A percentile compares a stretch with the other conserved stretches of the same genome.
phyloP scores from a whole-genome alignment of 2,113 vertebrate genomes.

The Myiopsitta monachus region DNA sequence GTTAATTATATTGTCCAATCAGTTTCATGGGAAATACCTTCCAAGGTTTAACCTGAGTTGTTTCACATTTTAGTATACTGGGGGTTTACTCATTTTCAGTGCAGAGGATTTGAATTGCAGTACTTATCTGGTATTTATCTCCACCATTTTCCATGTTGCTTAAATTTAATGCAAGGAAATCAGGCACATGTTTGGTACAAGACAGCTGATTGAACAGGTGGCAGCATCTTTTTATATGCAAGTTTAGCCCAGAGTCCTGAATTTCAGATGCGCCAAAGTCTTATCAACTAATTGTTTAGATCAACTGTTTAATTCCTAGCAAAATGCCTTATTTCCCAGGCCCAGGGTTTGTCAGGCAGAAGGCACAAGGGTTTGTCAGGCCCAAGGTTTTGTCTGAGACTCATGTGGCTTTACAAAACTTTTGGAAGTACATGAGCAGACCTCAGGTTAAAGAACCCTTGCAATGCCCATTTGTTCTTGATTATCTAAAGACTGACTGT shows the following conservation, averaged over 20 bases:
- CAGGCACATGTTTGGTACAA: rapidly evolving
- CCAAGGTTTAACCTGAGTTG: neutral
- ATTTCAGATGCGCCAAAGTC: neutral
- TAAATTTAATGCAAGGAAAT: neutral
- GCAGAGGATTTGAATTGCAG: neutral
- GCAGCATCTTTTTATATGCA: neutral
- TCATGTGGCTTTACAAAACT: neutral
- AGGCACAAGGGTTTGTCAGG: neutral
- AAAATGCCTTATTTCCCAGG: neutral
- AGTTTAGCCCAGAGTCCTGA: neutral
- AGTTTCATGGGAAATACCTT: neutral
- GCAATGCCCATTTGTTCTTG: neutral
- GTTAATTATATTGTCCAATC: neutral
- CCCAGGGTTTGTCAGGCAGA: neutral
- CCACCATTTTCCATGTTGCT: neutral
- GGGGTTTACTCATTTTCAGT: rapidly evolving
- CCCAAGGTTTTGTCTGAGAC: neutral
- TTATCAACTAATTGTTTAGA: neutral
- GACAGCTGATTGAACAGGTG: neutral
- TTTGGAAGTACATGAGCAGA: neutral
- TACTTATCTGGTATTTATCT: neutral
- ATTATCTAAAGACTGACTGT: neutral
- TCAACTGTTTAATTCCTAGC: neutral
- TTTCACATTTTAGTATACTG: neutral
- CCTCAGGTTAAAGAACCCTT: neutral